These are phyloP conservation scores for Pycnomerus fuliginosus DNA, from an alignment of 2,888 invertebrate genomes.

Conservation along the genomic window DNA sequence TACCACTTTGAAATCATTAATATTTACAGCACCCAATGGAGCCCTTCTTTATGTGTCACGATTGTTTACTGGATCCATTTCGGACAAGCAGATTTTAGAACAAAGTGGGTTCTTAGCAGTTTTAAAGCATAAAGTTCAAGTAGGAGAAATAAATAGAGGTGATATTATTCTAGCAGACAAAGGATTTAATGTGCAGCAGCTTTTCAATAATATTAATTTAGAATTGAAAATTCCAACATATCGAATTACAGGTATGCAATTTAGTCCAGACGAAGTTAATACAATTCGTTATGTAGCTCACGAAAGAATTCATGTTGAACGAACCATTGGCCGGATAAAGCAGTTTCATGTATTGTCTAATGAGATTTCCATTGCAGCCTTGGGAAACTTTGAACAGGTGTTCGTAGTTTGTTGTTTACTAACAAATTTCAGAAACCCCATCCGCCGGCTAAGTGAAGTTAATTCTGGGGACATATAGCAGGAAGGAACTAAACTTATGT, in stretches of 20 bases:
- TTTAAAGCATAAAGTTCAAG: slow-evolving; percentile 13
- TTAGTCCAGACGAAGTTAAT: slow-evolving; percentile 17
- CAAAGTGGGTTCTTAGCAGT: slow-evolving; percentile 15
- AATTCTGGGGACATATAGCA: too few species aligned
- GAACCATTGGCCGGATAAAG: slow-evolving; percentile 24
- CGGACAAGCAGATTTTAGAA: slow-evolving; percentile 24
- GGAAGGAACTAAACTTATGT: too few species aligned
- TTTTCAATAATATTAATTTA: slow-evolving; percentile 18
- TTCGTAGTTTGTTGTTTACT: slow-evolving; percentile 15
- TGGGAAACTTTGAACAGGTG: slow-evolving; percentile 15
- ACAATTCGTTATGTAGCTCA: slow-evolving; percentile 21
- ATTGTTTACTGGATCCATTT: slow-evolving; percentile 22
- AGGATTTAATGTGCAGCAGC: slow-evolving; percentile 23
- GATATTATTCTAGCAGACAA: slow-evolving; percentile 28
- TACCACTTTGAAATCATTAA: slow-evolving; percentile 24
- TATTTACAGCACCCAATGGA: slow-evolving; percentile 25
- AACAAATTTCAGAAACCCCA: slow-evolving; percentile 12
- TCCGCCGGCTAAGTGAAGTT: too few species aligned
- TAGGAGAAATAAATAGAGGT: slow-evolving; percentile 6
- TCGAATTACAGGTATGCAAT: slow-evolving; percentile 19
- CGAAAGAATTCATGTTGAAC: slow-evolving; percentile 27
- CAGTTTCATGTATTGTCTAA: slow-evolving; percentile 18
- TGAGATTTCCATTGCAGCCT: slow-evolving; percentile 7
- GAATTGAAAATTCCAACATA: slow-evolving; percentile 26
- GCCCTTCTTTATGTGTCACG: slow-evolving; percentile 22